Percentiles rank a stretch among this genome's conserved stretches.
Evolutionary conservation across 2,888 invertebrate species (phyloP).

Genomic region (Chrysolina americana): DNA sequence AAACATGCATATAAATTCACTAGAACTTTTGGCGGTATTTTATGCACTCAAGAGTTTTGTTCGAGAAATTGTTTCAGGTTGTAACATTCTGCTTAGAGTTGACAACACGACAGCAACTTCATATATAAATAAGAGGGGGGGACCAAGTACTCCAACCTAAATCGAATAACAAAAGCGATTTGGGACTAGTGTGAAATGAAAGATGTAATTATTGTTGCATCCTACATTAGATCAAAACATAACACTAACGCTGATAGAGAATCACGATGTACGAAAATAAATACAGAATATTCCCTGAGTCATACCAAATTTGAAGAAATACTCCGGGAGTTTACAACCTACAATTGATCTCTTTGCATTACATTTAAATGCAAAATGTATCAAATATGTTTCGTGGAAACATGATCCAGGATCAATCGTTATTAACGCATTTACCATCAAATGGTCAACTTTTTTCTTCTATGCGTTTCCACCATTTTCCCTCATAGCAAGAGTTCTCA

Average conservation of each 20-base stretch:
- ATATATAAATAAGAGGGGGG: constrained; percentile 11
- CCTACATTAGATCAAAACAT: constrained; percentile 23
- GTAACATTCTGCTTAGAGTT: constrained; percentile 29
- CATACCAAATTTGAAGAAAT: constrained; percentile 9
- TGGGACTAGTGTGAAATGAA: constrained; percentile 37
- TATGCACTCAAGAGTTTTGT: constrained; percentile 19
- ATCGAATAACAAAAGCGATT: constrained; percentile 21
- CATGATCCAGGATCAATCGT: constrained; percentile 30
- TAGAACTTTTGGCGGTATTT: constrained; percentile 30
- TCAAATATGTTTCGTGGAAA: constrained; percentile 36
- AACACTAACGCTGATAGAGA: constrained; percentile 34
- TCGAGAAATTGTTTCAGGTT: neutral
- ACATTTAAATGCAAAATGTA: constrained; percentile 36
- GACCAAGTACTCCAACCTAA: constrained; percentile 12
- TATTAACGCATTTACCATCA: constrained; percentile 30
- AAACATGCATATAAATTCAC: constrained; percentile 31
- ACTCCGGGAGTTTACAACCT: no score
- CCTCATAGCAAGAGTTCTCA: no score
- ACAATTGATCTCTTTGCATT: constrained; percentile 43
- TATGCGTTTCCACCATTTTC: constrained; percentile 41
- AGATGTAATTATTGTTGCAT: constrained; percentile 36
- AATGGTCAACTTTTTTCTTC: constrained; percentile 24
- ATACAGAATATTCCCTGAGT: constrained; percentile 29
- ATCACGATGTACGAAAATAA: constrained; percentile 25
- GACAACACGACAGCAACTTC: constrained; percentile 32